A percentile compares a stretch with the other conserved stretches of the same genome.
phyloP scores from a whole-genome alignment of 2,113 vertebrate genomes.

The Corythornis vintsioides region DNA sequence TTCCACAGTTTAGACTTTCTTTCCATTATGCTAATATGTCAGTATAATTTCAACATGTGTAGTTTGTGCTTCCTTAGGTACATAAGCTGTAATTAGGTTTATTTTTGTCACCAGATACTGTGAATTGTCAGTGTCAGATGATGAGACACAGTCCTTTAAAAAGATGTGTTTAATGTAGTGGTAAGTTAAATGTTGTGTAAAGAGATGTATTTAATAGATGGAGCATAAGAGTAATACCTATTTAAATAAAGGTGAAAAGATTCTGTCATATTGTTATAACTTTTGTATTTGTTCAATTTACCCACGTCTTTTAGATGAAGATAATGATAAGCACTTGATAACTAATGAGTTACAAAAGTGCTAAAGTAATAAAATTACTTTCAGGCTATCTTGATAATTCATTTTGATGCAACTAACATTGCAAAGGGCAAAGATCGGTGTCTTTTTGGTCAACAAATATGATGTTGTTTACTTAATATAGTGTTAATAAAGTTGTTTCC shows the following conservation, averaged over 20 bases:
- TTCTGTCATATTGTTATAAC: not conserved
- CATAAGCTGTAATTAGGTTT: not conserved
- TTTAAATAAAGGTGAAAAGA: not conserved
- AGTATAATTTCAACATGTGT: not conserved
- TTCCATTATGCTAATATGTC: not conserved
- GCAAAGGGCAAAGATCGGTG: not conserved
- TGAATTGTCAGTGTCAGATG: not conserved
- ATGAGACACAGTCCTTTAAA: not conserved
- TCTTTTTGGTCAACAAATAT: not conserved
- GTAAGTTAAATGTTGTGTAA: not conserved
- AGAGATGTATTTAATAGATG: not conserved
- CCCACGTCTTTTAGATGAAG: not conserved
- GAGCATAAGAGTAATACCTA: not conserved
- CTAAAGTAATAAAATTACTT: not conserved
- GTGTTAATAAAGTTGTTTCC: not conserved
- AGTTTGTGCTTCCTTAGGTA: not conserved
- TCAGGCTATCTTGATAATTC: not conserved
- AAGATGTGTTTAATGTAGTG: not conserved
- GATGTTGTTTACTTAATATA: not conserved
- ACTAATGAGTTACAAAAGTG: not conserved
- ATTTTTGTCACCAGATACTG: not conserved
- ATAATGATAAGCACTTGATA: not conserved
- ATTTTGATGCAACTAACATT: not conserved
- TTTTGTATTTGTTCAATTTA: not conserved
- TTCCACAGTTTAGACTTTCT: not conserved